phyloP scores from a whole-genome alignment of 2,888 invertebrate species.

The Theretra japonica region DNA sequence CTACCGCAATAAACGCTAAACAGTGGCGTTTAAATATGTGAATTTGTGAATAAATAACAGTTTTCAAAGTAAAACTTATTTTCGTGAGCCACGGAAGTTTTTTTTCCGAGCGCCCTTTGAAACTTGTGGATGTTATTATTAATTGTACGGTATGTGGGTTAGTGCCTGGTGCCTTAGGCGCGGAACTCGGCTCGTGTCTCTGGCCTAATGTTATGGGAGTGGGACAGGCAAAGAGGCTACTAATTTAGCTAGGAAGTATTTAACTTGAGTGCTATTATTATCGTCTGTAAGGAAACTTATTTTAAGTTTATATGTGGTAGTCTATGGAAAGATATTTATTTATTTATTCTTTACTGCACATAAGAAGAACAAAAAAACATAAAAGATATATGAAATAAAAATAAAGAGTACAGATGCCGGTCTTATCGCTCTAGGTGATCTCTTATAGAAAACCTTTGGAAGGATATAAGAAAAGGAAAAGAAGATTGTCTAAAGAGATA shows the following conservation, averaged over 20 bases:
- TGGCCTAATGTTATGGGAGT: not conserved
- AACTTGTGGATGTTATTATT: slow-evolving; percentile 16
- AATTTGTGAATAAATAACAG: slow-evolving; percentile 30
- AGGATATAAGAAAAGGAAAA: no score
- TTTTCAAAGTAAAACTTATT: slow-evolving; percentile 24
- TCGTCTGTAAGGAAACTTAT: no score
- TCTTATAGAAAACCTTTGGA: no score
- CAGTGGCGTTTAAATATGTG: slow-evolving; percentile 27
- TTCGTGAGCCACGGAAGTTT: slow-evolving; percentile 16
- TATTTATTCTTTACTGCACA: no score
- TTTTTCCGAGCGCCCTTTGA: slow-evolving; percentile 19
- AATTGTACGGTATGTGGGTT: slow-evolving; percentile 17
- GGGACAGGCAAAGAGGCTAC: slow-evolving; percentile 1
- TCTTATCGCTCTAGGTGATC: no score
- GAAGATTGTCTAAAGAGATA: no score
- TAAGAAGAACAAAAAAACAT: no score
- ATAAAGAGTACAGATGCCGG: no score
- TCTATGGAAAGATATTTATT: no score
- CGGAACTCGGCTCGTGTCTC: slow-evolving; percentile 3
- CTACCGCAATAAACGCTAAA: slow-evolving; percentile 30
- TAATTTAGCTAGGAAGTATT: not conserved
- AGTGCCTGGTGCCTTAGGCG: slow-evolving; percentile 18
- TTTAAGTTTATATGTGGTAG: no score
- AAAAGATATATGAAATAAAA: no score
- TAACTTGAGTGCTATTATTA: not conserved